Base-by-base conservation (phyloP, 1,140 invertebrate species). In the Zaprionus davidi region DNA sequence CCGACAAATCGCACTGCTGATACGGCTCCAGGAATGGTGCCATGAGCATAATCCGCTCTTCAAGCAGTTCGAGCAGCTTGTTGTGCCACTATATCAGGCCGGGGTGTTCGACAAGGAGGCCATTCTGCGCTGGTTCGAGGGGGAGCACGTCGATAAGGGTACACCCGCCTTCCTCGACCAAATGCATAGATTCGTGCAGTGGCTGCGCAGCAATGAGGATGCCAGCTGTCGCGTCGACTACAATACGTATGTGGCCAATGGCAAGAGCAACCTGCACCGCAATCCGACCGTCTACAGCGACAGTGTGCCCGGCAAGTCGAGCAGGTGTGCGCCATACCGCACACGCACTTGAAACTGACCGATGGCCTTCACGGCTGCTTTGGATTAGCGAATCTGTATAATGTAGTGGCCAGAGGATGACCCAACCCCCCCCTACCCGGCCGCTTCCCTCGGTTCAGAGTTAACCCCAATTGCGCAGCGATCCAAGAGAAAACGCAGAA, bases 61-160 rank as follows among this genome's bases (percentile, higher is more conserved):
- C 13, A 77, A 67, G 22, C 59, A 51, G 5, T 77, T 73, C 12
- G 71, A 73, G 7, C 62, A 34, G 0, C 12, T 77, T 5, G 51
- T 57, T 3, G 44, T 60, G 1, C 62, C 59, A 15, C 59, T 76
- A 2, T 66, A 66, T 26, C 46, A 46, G 28, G 34, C 55, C 11
- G 59, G 68, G 1, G 75, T 77, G n/a, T 31, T 77, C 26, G 66
- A 34, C 6, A 58, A 73, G 46, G 56, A 73, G 17, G 75, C 75
- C 12, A 73, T 73, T 11, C 13, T 62, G 2, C 69, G 69, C 2
- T 77, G 75, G 70, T 68, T 62, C 7, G 55, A 72, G 26, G 59
- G 58, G 13, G 68, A 71, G 31, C 74, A 76, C 22, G 58, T 66
- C 3, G 62, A 72, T 12, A 64, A 66, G 59, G 74, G 74, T 22